Conservation (phyloP, 2,888 invertebrate genomes). For the Suillia variegata region DNA sequence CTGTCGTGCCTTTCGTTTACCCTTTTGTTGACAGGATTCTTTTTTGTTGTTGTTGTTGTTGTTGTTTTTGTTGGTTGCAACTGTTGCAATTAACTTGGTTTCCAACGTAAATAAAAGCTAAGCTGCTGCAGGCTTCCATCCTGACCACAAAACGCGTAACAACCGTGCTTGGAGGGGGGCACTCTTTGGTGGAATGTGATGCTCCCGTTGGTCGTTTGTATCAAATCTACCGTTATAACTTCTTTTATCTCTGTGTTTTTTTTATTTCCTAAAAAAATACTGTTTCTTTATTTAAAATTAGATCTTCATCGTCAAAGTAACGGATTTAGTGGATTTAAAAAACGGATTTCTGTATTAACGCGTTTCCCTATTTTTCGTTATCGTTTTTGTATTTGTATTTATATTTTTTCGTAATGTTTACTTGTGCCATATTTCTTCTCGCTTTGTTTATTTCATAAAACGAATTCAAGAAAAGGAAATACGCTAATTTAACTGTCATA, state of each 20-base stretch:
- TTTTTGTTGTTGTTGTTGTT: slow-evolving; percentile 1
- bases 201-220: neutral
- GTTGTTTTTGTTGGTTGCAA: neutral
- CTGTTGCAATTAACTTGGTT: slow-evolving; percentile 19
- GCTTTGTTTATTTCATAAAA: too few relatives aligned
- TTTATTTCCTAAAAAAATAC: too few relatives aligned
- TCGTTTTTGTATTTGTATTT: neutral
- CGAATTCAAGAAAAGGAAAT: neutral
- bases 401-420: neutral
- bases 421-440: neutral
- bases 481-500: neutral
- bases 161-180: too few relatives aligned
- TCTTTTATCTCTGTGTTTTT: neutral
- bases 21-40: slow-evolving; percentile 4
- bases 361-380: too few relatives aligned
- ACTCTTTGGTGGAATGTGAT: neutral
- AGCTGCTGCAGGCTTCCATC: slow-evolving; percentile 8
- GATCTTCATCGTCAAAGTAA: neutral
- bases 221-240: neutral
- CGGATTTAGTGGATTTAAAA: neutral
- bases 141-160: neutral
- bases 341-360: neutral
- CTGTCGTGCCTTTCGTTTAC: neutral
- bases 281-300: neutral
- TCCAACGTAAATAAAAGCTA: slow-evolving; percentile 16